These are phyloP conservation scores for Eulithis prunata DNA, from an alignment of 2,888 invertebrate genomes.

Conservation along the genomic window DNA sequence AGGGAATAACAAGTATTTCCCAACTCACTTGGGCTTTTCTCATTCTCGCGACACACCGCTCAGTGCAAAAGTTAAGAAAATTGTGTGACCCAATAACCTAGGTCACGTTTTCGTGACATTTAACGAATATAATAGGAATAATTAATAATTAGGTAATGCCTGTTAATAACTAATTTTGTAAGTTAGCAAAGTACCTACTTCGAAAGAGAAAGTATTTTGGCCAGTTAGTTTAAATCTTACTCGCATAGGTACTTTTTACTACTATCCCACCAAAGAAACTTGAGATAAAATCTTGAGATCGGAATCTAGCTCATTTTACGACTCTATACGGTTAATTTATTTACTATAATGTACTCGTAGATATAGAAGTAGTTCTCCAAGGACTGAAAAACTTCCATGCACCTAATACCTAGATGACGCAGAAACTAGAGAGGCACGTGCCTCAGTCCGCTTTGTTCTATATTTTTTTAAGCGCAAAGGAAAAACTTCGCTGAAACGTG, in stretches of 20 bases:
- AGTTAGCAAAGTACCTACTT: no score
- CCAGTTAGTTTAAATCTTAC: no score
- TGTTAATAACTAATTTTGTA: neutral
- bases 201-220: no score
- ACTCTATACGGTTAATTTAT: no score
- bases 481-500: slow-evolving; percentile 5
- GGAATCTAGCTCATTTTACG: no score
- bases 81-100: slow-evolving; percentile 4
- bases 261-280: no score
- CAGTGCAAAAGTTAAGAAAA: slow-evolving; percentile 2
- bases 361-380: slow-evolving; percentile 4
- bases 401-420: slow-evolving; percentile 22
- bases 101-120: slow-evolving; percentile 5
- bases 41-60: neutral
- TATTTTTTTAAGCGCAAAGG: slow-evolving; percentile 5
- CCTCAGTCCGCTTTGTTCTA: slow-evolving; percentile 9
- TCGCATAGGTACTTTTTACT: no score
- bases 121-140: no score
- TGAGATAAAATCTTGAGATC: no score
- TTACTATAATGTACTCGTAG: neutral
- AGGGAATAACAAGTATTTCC: slow-evolving; percentile 10
- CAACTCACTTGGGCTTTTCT: slow-evolving; percentile 3
- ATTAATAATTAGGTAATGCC: neutral
- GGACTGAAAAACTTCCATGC: slow-evolving; percentile 20
- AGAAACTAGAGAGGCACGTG: slow-evolving; percentile 23